phyloP scores from a whole-genome alignment of 1,140 invertebrate species.

The Bacillus rossius region DNA sequence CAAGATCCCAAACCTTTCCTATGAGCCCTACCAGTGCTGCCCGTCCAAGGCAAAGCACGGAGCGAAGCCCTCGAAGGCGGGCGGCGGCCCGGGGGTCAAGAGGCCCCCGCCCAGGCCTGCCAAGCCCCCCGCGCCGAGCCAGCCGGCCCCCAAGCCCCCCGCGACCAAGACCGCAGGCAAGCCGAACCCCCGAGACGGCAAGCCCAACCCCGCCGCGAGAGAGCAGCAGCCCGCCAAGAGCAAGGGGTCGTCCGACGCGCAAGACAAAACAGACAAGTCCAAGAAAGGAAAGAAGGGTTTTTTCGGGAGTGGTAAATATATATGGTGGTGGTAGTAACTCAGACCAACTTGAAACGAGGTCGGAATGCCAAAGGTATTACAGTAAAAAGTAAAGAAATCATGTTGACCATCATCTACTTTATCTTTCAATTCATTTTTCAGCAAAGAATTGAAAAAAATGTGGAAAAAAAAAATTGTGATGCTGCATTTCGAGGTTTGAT shows the following conservation, averaged over 20 bases:
- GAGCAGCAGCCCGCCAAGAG: neutral
- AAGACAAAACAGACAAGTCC: constrained; percentile 19
- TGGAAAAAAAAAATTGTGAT: too few species aligned
- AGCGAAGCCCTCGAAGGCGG: constrained; percentile 63
- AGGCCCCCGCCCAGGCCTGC: constrained; percentile 32
- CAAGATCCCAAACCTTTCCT: constrained; percentile 66
- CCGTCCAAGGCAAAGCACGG: constrained; percentile 63
- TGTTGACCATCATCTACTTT: too few species aligned
- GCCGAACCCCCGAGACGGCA: neutral
- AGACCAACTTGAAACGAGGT: neutral
- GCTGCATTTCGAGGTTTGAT: too few species aligned
- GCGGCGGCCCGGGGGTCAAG: constrained; percentile 15
- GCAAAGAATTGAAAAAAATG: too few species aligned
- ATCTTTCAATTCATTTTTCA: too few species aligned
- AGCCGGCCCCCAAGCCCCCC: constrained; percentile 27
- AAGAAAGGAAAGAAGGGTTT: constrained; percentile 71
- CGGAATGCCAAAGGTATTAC: too few species aligned
- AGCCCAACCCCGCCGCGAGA: neutral
- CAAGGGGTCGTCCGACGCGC: neutral
- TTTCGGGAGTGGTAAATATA: constrained; percentile 72
- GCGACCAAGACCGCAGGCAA: constrained; percentile 34
- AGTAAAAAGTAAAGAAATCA: too few species aligned
- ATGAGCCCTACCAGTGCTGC: constrained; percentile 87
- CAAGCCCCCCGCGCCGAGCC: constrained; percentile 6
- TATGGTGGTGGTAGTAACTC: constrained; percentile 52